A percentile compares a stretch with the other conserved stretches of the same genome.
These are phyloP conservation scores for Stomorhina lunata DNA, from an alignment of 2,888 invertebrate species.

Conservation along the genomic window DNA sequence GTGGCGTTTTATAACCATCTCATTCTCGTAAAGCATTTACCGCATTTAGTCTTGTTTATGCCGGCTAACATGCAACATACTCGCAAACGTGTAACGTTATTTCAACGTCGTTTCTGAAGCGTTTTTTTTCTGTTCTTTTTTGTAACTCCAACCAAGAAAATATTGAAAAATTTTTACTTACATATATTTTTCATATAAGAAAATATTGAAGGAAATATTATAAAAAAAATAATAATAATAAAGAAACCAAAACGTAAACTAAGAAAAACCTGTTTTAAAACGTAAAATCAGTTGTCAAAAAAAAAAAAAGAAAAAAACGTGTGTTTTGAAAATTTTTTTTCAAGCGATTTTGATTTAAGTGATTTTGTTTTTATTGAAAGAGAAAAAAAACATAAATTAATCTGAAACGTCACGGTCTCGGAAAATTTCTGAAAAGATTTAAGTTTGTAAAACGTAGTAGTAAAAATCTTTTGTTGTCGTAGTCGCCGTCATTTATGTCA, in stretches of 20 bases:
- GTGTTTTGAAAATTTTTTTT: slow-evolving; percentile 1
- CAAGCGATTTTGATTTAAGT: slow-evolving; percentile 32
- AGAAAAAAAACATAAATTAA: slow-evolving; percentile 19
- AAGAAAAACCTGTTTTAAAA: slow-evolving; percentile 15
- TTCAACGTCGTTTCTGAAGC: slow-evolving; percentile 62
- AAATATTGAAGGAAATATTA: not conserved
- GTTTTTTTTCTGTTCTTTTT: slow-evolving; percentile 45
- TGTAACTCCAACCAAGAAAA: slow-evolving; percentile 42
- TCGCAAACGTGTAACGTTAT: slow-evolving; percentile 63
- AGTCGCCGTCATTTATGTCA: not conserved
- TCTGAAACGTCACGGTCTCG: slow-evolving; percentile 17
- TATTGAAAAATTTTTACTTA: slow-evolving; percentile 43
- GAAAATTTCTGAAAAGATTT: slow-evolving; percentile 13
- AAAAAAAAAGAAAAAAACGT: slow-evolving; percentile 22
- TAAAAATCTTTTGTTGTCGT: not conserved
- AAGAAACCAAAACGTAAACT: slow-evolving; percentile 40
- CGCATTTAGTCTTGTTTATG: slow-evolving; percentile 75
- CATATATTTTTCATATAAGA: slow-evolving; percentile 34
- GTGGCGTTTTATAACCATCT: slow-evolving; percentile 59
- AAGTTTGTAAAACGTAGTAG: not conserved
- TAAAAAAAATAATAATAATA: slow-evolving; percentile 8
- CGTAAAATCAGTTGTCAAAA: not conserved
- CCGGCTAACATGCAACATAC: slow-evolving; percentile 74
- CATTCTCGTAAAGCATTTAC: slow-evolving; percentile 68
- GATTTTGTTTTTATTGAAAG: not conserved